Evolutionary conservation across 2,888 invertebrate genomes (phyloP), one percentile per base, ranked within the genome.

Genomic region (Ditula angustiorana): DNA sequence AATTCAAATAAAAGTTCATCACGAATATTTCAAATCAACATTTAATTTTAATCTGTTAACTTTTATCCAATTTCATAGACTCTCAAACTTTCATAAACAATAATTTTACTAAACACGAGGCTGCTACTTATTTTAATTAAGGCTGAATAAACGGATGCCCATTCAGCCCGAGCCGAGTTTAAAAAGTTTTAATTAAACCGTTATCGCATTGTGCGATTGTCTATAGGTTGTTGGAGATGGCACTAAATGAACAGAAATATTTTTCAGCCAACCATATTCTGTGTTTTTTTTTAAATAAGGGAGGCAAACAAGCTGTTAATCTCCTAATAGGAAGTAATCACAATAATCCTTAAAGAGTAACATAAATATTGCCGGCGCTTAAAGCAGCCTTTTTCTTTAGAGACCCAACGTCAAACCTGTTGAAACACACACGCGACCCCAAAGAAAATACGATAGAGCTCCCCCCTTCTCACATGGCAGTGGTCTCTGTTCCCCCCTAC

Each of bases 141-240:
- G 23, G 23, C 47, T 50, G 60, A 23, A 60, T 60, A 44, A 53
- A 58, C 47, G 58, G 16, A 52, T 37, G 30, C 21, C 30, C 30
- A 52, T 60, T 60, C 52, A 30, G 21, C 28, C 7, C 7, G n/a
- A 28, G 23, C 52, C 50, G 23, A 33, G 52, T 53, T 60, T 37
- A 23, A 52, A 50, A 60, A 60, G 41, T 60, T 60, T 60, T 50
- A 52, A 60, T 60, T 60, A 52, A 60, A 44, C 16, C 30, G 16
- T 52, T 52, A 60, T 60, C 60, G 28, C 28, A 52, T 28, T 37
- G 37, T 24, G 35, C 4, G 50, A 28, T 21, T 41, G 7, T 23
- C 23, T 23, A 52, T 52, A 21, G 21, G 13, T 30, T 16, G 24
- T 19, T 16, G 37, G 24, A n/a, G 24, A 24, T 13, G 26, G 23